A percentile compares a stretch with the other conserved stretches of the same genome.
phyloP scores from a whole-genome alignment of 1,140 invertebrate species.

The Magallana ariakensis region DNA sequence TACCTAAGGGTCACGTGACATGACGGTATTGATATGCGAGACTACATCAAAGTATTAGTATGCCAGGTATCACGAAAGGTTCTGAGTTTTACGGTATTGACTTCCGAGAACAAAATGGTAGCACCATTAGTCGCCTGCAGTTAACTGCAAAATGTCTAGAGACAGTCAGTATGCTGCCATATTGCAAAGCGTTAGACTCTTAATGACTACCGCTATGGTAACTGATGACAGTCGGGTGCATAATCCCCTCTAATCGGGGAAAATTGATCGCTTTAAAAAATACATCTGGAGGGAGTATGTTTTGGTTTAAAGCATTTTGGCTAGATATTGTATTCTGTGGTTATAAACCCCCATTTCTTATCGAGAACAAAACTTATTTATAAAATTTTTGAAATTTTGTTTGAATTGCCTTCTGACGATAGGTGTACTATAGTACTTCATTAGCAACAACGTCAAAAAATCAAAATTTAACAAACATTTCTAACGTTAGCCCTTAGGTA shows the following conservation, averaged over 20 bases:
- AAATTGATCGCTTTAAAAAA: too few relatives aligned
- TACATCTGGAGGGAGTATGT: too few relatives aligned
- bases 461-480: too few relatives aligned
- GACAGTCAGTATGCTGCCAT: neutral
- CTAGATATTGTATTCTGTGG: too few relatives aligned
- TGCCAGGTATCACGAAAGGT: conserved; percentile 23
- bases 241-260: neutral
- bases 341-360: too few relatives aligned
- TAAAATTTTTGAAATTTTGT: too few relatives aligned
- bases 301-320: too few relatives aligned
- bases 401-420: too few relatives aligned
- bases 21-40: neutral
- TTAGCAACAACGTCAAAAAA: too few relatives aligned
- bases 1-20: conserved; percentile 9
- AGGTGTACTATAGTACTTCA: too few relatives aligned
- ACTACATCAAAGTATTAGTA: conserved; percentile 30
- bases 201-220: conserved; percentile 2
- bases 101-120: conserved; percentile 38
- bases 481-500: too few relatives aligned
- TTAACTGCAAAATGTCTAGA: neutral
- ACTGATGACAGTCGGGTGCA: neutral
- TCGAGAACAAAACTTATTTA: too few relatives aligned
- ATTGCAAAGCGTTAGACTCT: neutral
- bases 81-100: conserved; percentile 14
- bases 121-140: conserved; percentile 18